Base-by-base conservation (phyloP, 2,113 vertebrate genomes). In the Sterrhoptilus dennistouni region DNA sequence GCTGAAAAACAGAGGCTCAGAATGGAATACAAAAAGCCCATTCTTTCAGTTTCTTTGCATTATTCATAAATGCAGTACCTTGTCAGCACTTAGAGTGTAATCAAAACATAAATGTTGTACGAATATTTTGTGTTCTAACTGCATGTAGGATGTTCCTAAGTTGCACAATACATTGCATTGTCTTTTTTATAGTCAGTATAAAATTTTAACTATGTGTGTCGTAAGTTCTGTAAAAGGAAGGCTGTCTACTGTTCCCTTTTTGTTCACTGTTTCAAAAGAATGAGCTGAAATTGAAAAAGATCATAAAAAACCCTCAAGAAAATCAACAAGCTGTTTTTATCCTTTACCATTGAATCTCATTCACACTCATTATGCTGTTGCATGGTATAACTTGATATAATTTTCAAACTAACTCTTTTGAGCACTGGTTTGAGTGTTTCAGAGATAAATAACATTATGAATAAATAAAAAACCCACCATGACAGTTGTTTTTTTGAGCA, bases 31-130 rank as follows among this genome's bases (percentile, higher is more conserved):
- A 97, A 98, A 98, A 97, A 95, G 70, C 91, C 59, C 5, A 64
- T 97, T 97, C 92, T 96, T 96, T 97, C 64, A 45, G 59, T 78
- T 96, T 54, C 61, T 94, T 97, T 98, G 94, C 97, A 98, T 98
- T 98, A 98, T 98, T 98, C 97, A 98, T 98, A 95, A 97, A 85
- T 61, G 54, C 71, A 93, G 79, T 90, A 97, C 94, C 97, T 97
- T 97, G 96, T 97, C 86, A 87, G 96, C 97, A 96, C 94, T 98
- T 97, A 97, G 52, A 83, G 56, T 91, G 78, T 97, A 98, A 98
- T 98, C 96, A 98, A 97, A 98, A 96, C 96, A 98, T 98, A 98
- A 98, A 98, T 98, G 97, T 98, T 98, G 97, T 97, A 98, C 18
- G 93, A 89, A 94, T 69, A 87, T 93, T 93, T 97, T 70, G 40